Percentiles rank a stretch among this genome's conserved stretches.
These are phyloP conservation scores for Thalassaphorura encarpata DNA, from an alignment of 1,140 invertebrate genomes.

Conservation along the genomic window DNA sequence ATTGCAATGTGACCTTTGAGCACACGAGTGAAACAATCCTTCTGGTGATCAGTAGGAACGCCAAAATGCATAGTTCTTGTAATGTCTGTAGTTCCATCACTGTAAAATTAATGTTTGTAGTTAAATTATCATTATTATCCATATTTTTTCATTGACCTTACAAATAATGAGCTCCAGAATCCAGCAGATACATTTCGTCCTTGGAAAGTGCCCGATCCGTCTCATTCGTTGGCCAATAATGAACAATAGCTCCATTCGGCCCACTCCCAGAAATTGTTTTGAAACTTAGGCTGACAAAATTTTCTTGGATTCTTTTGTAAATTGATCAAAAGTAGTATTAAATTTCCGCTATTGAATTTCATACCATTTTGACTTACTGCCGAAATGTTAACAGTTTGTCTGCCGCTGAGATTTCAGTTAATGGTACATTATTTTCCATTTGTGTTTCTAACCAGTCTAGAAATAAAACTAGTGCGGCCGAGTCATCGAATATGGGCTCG, in stretches of 20 bases:
- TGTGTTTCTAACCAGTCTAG: conserved; percentile 81
- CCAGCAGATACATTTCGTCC: conserved; percentile 49
- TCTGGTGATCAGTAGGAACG: conserved; percentile 61
- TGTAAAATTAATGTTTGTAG: neutral
- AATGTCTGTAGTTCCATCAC: conserved; percentile 89
- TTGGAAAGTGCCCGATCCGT: conserved; percentile 42
- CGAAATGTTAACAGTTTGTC: conserved; percentile 14
- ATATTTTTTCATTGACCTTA: conserved; percentile 6
- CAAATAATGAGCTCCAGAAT: conserved; percentile 45
- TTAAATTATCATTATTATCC: neutral
- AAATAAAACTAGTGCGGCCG: conserved; percentile 79
- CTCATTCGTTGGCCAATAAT: conserved; percentile 62
- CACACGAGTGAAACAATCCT: conserved; percentile 85
- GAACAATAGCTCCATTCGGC: conserved; percentile 85
- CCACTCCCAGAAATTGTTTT: conserved; percentile 83
- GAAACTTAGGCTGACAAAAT: conserved; percentile 84
- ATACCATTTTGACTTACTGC: conserved; percentile 6
- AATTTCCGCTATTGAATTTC: neutral
- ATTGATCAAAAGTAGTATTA: conserved; percentile 14
- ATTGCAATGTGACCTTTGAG: conserved; percentile 80
- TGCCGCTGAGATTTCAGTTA: conserved; percentile 43
- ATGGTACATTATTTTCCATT: conserved; percentile 37
- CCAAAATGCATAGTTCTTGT: conserved; percentile 88
- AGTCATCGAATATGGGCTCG: conserved; percentile 75
- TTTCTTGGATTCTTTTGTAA: conserved; percentile 49